These are phyloP conservation scores for Camponotus fellah DNA, from an alignment of 2,888 invertebrate species.

Conservation along the genomic window DNA sequence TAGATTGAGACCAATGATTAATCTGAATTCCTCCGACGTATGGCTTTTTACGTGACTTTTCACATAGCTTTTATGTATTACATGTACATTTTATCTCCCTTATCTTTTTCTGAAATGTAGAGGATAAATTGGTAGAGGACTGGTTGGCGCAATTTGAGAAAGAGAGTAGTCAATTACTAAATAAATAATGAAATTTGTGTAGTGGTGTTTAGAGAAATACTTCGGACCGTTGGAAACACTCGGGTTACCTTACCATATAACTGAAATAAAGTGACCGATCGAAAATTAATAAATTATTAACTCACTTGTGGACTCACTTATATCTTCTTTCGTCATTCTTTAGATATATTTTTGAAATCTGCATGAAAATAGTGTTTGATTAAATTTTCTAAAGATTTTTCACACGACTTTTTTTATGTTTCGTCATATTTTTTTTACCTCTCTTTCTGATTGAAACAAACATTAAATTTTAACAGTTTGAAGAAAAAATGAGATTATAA, in stretches of 20 bases:
- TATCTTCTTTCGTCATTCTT: slow-evolving; percentile 2
- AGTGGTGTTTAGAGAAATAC: background rate
- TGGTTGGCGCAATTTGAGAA: background rate
- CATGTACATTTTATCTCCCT: background rate
- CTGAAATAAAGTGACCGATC: background rate
- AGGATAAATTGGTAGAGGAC: background rate
- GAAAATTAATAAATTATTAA: slow-evolving; percentile 30
- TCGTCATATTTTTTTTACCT: background rate
- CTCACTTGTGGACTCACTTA: background rate
- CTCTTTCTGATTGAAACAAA: background rate
- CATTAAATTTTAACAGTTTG: background rate
- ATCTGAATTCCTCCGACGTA: background rate
- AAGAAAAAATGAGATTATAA: background rate
- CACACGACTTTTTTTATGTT: background rate
- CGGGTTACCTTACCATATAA: background rate
- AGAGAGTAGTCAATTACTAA: background rate
- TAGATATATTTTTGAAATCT: slow-evolving; percentile 2
- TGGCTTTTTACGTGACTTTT: background rate
- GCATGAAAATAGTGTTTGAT: background rate
- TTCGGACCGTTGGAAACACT: background rate
- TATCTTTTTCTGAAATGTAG: background rate
- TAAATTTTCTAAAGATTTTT: slow-evolving; percentile 5
- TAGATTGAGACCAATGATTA: background rate
- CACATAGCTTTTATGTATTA: background rate
- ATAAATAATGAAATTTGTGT: slow-evolving; percentile 15